Evolutionary conservation across 2,113 vertebrate genomes (phyloP).

Genomic region (Hippocampus comes): DNA sequence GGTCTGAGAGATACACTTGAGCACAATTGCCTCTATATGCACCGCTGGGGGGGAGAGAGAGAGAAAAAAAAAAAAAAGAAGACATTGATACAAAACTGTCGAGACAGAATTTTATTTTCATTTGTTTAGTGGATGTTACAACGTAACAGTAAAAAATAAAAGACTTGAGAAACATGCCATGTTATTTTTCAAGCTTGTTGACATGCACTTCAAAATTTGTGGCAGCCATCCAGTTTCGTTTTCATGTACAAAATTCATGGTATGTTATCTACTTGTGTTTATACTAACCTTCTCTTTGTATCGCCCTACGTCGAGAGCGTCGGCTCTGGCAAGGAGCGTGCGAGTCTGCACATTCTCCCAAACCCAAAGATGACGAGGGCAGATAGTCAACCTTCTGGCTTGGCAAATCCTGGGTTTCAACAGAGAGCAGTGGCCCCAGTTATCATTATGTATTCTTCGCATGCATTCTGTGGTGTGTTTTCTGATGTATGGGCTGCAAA

Average conservation of each 20-base stretch:
- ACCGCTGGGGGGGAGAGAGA: conserved; percentile 75
- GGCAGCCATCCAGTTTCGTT: too few relatives aligned
- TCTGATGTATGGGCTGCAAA: not conserved
- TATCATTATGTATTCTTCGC: not conserved
- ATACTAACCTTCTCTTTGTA: conserved; percentile 50
- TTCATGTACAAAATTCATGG: not conserved
- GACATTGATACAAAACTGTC: not conserved
- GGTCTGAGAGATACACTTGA: conserved; percentile 82
- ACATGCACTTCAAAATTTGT: too few relatives aligned
- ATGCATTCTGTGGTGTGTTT: not conserved
- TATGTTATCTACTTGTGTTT: not conserved
- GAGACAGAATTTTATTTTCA: not conserved
- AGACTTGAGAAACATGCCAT: not conserved
- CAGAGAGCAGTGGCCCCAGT: not conserved
- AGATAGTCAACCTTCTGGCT: conserved; percentile 38
- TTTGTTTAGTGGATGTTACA: not conserved
- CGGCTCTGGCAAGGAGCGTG: conserved; percentile 44
- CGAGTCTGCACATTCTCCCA: conserved; percentile 39
- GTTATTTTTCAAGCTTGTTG: too few relatives aligned
- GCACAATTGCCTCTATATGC: conserved; percentile 87
- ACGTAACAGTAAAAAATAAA: too few relatives aligned
- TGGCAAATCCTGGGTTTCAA: conserved; percentile 35
- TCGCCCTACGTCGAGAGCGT: conserved; percentile 27
- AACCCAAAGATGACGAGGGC: conserved; percentile 6
- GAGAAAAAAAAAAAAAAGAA: conserved; percentile 12